Evolutionary conservation across 1,140 invertebrate species (phyloP).

Genomic region (Archivesica marissinica): DNA sequence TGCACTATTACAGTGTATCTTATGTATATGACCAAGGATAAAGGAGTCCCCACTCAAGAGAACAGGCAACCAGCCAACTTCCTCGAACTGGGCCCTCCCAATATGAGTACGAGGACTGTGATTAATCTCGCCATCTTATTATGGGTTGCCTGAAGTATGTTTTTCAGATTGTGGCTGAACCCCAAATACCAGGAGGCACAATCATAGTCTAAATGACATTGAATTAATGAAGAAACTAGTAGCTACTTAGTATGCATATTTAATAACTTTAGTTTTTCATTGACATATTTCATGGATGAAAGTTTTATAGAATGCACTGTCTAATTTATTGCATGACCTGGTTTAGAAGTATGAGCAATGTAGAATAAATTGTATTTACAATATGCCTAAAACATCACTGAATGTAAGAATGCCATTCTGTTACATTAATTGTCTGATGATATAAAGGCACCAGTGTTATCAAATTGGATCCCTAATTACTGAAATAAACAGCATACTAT

Average conservation of each 20-base stretch:
- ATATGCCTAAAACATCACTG: too few relatives aligned
- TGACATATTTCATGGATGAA: constrained; percentile 33
- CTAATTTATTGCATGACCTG: too few relatives aligned
- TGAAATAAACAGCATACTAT: too few relatives aligned
- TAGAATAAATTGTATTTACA: too few relatives aligned
- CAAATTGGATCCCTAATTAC: too few relatives aligned
- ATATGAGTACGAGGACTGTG: constrained; percentile 26
- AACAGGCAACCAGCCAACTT: constrained; percentile 27
- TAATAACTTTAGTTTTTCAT: constrained; percentile 50
- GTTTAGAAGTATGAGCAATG: too few relatives aligned
- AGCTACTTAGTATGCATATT: constrained; percentile 16
- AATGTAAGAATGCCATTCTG: too few relatives aligned
- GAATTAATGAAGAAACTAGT: background rate
- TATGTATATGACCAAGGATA: constrained; percentile 28
- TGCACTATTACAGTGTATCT: background rate
- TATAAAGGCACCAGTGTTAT: too few relatives aligned
- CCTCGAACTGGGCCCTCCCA: background rate
- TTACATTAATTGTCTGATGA: too few relatives aligned
- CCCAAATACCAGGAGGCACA: constrained; percentile 38
- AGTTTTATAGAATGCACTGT: too few relatives aligned
- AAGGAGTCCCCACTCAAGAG: constrained; percentile 4
- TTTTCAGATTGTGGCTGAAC: constrained; percentile 36
- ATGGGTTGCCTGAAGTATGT: constrained; percentile 54
- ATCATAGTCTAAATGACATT: constrained; percentile 56
- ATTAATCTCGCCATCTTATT: constrained; percentile 49